Evolutionary conservation across 1,140 invertebrate species (phyloP).

Genomic region (Ceratitis capitata): DNA sequence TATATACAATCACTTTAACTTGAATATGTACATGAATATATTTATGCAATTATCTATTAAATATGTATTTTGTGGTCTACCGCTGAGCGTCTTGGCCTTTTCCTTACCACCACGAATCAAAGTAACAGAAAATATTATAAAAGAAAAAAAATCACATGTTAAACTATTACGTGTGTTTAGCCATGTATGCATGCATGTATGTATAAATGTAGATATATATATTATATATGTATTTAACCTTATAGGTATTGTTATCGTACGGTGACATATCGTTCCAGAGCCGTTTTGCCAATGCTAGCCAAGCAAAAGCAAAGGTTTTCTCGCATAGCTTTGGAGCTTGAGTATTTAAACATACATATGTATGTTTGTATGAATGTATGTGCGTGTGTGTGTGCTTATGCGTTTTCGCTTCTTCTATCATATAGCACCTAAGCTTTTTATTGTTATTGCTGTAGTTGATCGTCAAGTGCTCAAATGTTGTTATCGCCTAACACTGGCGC

Average conservation of each 20-base stretch:
- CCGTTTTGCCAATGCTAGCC: background rate
- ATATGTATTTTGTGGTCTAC: background rate
- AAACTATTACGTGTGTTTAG: background rate
- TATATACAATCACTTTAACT: no score
- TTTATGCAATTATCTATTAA: background rate
- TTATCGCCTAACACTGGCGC: background rate
- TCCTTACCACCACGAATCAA: background rate
- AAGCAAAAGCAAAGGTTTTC: background rate
- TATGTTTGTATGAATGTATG: background rate
- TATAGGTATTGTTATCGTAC: constrained; percentile 10
- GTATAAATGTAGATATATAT: background rate
- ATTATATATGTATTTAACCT: background rate
- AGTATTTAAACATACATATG: background rate
- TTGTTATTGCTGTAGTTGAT: background rate
- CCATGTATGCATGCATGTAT: background rate
- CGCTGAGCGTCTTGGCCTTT: background rate
- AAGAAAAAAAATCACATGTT: background rate
- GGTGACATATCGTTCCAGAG: background rate
- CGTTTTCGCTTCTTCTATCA: background rate
- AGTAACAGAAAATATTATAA: background rate
- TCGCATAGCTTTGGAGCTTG: background rate
- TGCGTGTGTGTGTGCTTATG: background rate
- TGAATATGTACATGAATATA: background rate
- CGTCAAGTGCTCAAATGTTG: background rate
- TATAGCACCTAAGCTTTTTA: background rate